Base-by-base conservation (phyloP, 2,113 vertebrate species). In the Pteruthius melanotis region DNA sequence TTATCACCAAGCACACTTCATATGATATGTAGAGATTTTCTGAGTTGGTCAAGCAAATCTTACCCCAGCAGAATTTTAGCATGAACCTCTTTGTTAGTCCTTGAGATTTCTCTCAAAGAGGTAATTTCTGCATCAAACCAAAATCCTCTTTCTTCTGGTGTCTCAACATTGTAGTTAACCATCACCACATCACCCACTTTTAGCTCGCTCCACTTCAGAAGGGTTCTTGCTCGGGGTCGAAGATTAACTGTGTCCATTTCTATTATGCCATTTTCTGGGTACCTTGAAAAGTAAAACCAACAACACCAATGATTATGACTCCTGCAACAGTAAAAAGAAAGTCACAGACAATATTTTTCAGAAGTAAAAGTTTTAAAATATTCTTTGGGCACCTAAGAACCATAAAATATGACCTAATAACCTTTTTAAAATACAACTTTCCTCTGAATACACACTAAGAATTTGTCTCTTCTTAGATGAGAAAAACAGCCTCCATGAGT, bases 151-250 rank as follows among this genome's bases (percentile, higher is more conserved):
- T 99, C 99, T 83, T 99, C 98, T 27, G 99, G 99, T 15, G 98
- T 98, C 97, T 99, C 99, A 95, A 99, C 98, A 95, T 99, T 99
- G 98, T 99, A 99, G 97, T 99, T 99, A 94, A 99, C 98, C 98
- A 99, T 99, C 89, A 99, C 98, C 26, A 97, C 96, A 97, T 98
- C 98, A 83, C 99, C 99, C 71, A 99, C 97, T 95, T 98, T 97
- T 44, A 99, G 97, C 94, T 99, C 98, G 94, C 98, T 99, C 98
- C 98, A 99, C 74, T 98, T 98, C 90, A 99, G 98, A 93, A 98
- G 97, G 24, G 98, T 99, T 96, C 99, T 98, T 90, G 99, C 99
- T 69, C 99, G 98, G 5, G 99, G 99, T 33, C 99, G 98, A 93
- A 99, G 98, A 71, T 99, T 97, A 53, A 93, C 95, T 26, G 94